Base-by-base conservation (phyloP, 1,140 invertebrate genomes). In the Triops cancriformis region DNA sequence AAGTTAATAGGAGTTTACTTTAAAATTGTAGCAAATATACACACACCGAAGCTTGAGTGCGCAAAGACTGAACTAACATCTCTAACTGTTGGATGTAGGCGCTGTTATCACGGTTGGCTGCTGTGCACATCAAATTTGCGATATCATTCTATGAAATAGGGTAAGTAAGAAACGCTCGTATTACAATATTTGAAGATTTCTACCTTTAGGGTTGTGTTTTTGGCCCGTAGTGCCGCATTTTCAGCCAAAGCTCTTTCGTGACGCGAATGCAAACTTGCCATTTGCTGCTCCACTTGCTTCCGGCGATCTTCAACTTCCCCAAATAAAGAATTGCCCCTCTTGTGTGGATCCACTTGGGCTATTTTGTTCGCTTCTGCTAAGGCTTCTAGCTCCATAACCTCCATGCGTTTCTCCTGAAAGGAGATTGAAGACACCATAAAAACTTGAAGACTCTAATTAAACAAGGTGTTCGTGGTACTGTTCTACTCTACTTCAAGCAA, bases 301-400 rank as follows among this genome's bases (percentile, higher is more conserved):
- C 82, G 73, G n/a, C 81, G 79, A 78, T 82, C 82, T 74, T 82
- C 82, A 23, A 82, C 81, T 77, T 82, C 81, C 7, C 80, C 79
- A 80, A 82, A 82, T 28, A 82, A 76, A 27, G 82, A 82, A 78
- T 82, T 82, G 10, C 82, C 82, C 23, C 80, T 79, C 28, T 77
- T 79, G 11, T 45, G 72, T 12, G 81, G 81, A 73, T 82, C 80
- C 5, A 78, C 79, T n/a, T 81, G 76, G 2, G 76, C 76, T 6
- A 80, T 76, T 74, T 79, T 73, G 73, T 81, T 77, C 18, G 79
- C 79, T 73, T 80, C 80, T 31, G 81, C 77, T 74, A 80, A 43
- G 7, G 72, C 76, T 72, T 80, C 79, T 1, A 80, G 75, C 14
- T 79, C 80, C n/a, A 76, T 26, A 43, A 73, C 75, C 64, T 79